Evolutionary conservation across 2,797 vertebrate genomes (phyloP).

Genomic region (Erethizon dorsatum): DNA sequence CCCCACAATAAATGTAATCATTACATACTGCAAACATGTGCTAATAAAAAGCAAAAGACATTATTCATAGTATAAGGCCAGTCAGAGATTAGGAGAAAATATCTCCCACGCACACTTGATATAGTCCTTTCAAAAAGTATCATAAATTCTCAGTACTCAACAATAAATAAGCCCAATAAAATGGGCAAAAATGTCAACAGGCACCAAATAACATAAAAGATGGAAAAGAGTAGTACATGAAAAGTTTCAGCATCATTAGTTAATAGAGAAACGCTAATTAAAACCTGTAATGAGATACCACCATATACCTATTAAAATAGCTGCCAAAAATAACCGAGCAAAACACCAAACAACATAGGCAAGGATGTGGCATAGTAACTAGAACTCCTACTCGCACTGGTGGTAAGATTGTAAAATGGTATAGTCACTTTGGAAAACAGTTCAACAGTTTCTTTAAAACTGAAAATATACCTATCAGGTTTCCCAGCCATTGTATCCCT

Average conservation of each 20-base stretch:
- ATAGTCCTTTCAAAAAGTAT: background rate
- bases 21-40: background rate
- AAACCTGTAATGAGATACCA: background rate
- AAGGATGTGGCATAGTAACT: background rate
- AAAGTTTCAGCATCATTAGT: background rate
- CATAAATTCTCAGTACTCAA: background rate
- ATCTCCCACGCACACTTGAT: background rate
- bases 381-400: background rate
- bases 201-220: background rate
- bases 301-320: background rate
- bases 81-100: background rate
- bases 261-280: background rate
- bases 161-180: background rate
- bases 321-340: background rate
- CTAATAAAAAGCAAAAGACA: background rate
- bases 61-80: background rate
- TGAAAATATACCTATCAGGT: background rate
- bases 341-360: background rate
- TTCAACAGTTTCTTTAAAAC: constrained; percentile 14
- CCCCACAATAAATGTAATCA: background rate
- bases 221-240: background rate
- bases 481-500: background rate
- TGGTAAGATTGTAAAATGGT: background rate
- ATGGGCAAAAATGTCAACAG: background rate
- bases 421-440: background rate